Evolutionary conservation across 2,113 vertebrate genomes (phyloP).

Genomic region (Uria lomvia): DNA sequence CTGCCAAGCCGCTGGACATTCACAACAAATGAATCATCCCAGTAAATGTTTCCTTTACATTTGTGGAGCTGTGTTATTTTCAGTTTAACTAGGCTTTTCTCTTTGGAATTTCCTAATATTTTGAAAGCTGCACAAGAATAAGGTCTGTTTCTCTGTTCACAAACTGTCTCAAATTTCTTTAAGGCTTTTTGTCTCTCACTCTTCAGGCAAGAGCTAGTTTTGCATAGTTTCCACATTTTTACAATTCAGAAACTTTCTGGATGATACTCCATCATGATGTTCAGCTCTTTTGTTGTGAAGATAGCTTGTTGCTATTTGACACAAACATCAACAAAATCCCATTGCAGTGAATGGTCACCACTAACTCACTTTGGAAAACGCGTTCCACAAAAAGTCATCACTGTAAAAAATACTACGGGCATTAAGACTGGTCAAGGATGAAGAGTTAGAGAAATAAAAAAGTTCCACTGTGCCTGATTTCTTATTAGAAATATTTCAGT

Average conservation of each 20-base stretch:
- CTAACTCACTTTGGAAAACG: neutral
- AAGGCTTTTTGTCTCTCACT: constrained; percentile 24
- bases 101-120: neutral
- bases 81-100: neutral
- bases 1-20: neutral
- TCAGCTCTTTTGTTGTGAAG: neutral
- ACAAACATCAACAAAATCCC: neutral
- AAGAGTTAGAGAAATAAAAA: neutral
- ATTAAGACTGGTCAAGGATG: neutral
- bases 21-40: neutral
- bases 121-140: neutral
- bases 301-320: neutral
- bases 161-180: neutral
- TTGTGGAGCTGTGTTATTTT: neutral
- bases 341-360: neutral
- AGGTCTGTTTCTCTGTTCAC: constrained; percentile 3
- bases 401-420: neutral
- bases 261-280: neutral
- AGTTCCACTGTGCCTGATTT: neutral
- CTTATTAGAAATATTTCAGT: neutral
- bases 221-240: neutral
- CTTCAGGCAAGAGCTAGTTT: neutral
- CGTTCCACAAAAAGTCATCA: neutral
- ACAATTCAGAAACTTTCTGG: neutral
- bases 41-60: neutral